Base-by-base conservation (phyloP, 2,113 vertebrate genomes). In the Oncorhynchus gorbuscha region DNA sequence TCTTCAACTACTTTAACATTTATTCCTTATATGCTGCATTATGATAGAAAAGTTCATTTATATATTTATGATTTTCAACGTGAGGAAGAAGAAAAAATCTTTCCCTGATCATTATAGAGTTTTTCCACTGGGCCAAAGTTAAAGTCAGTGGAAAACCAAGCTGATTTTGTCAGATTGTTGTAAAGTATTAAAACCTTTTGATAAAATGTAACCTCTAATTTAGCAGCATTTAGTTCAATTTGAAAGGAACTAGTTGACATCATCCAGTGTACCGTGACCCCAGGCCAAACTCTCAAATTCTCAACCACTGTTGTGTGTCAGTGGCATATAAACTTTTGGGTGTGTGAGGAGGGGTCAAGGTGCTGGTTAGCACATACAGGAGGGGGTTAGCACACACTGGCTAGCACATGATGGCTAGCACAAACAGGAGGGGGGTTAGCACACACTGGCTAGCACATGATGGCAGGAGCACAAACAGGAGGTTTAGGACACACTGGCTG, bases 1-100 rank as follows among this genome's bases (percentile, higher is more conserved):
- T 90, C 85, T 88, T 89, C 83, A 84, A 88, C 84, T 5, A 75
- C 82, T 83, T 88, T 87, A 89, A 89, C 88, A 86, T 88, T 6
- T 87, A 76, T 84, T 39, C 82, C 86, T 88, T 87, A 84, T 90
- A 45, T n/a, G 14, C 79, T 83, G 84, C 79, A 73, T 87, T 89
- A 81, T 87, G 75, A 84, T 69, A 74, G 73, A 82, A 77, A 71
- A 72, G 75, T 80, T 81, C 74, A 87, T 83, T 58, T 58, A 13
- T 18, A 16, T 13, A 58, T 84, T 73, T 79, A 81, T 45, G 26
- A 75, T 83, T 91, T 92, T 88, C 87, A 83, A 72, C 81, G 75
- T 82, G 84, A 78, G 73, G 71, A 79, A 51, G 49, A 24, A 24
- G 24, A 69, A 71, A 77, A 75, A 72, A 48, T 68, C 66, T 76